Percentiles rank a stretch among this genome's conserved stretches.
Evolutionary conservation across 2,888 invertebrate genomes (phyloP).

Genomic region (Xestia xanthographa): DNA sequence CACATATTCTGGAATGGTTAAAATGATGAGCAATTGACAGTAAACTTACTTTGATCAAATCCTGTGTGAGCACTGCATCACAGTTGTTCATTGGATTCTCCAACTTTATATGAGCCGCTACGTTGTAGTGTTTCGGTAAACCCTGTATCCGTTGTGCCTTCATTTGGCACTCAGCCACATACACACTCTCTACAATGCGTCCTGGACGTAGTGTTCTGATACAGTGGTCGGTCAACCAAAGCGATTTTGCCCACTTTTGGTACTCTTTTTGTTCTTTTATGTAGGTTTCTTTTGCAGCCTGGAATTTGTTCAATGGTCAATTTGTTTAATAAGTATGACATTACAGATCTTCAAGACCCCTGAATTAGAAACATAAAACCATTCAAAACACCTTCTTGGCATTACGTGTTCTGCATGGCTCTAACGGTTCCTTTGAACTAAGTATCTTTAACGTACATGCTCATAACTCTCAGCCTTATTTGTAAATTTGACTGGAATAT

Average conservation of each 20-base stretch:
- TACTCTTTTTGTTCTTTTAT: conserved; percentile 82
- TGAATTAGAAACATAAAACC: too few species aligned
- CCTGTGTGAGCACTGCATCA: conserved; percentile 70
- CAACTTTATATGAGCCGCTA: conserved; percentile 83
- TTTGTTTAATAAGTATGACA: background rate
- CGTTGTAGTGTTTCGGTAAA: conserved; percentile 75
- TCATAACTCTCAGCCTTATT: background rate
- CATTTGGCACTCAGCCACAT: conserved; percentile 81
- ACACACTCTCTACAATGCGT: conserved; percentile 77
- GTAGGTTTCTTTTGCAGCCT: conserved; percentile 79
- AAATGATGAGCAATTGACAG: conserved; percentile 50
- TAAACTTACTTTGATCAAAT: conserved; percentile 79
- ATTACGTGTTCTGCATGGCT: background rate
- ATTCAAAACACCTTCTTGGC: background rate
- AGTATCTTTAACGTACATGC: background rate
- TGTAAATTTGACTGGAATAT: background rate
- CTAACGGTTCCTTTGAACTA: background rate
- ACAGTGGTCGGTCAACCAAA: conserved; percentile 80
- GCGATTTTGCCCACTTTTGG: conserved; percentile 80
- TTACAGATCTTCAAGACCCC: background rate
- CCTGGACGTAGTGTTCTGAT: conserved; percentile 80
- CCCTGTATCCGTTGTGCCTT: conserved; percentile 71
- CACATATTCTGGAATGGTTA: background rate
- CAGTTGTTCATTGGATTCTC: conserved; percentile 64
- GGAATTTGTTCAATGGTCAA: conserved; percentile 31